Conservation (phyloP, 2,888 invertebrate genomes). For the Nemurella pictetii region DNA sequence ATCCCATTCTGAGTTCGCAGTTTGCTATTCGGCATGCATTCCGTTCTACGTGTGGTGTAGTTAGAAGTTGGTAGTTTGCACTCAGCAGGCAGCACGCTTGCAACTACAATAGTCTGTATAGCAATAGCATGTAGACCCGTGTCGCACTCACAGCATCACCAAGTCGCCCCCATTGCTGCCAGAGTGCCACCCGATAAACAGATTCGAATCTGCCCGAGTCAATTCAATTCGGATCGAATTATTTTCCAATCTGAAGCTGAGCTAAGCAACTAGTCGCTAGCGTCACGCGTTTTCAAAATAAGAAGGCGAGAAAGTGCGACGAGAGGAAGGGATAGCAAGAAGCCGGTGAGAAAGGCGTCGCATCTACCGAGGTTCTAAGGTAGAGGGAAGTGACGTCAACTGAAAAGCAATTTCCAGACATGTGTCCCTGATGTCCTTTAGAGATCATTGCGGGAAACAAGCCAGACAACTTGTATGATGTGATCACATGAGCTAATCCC, state of each 20-base stretch:
- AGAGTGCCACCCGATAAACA: not conserved
- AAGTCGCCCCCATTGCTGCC: too few relatives aligned
- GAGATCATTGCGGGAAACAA: constrained; percentile 18
- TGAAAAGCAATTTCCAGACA: constrained; percentile 28
- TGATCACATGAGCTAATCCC: constrained; percentile 27
- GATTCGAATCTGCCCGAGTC: not conserved
- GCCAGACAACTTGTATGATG: constrained; percentile 26
- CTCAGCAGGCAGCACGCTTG: too few relatives aligned
- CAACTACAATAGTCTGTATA: too few relatives aligned
- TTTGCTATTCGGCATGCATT: not conserved
- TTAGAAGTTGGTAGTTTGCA: too few relatives aligned
- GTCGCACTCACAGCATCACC: too few relatives aligned
- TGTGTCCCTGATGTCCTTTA: constrained; percentile 29
- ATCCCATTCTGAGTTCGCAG: not conserved
- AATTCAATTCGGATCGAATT: not conserved
- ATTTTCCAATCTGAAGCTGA: not conserved
- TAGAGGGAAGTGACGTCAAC: not conserved
- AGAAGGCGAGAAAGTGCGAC: not conserved
- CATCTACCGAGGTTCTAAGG: not conserved
- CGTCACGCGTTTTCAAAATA: not conserved
- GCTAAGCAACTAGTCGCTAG: not conserved
- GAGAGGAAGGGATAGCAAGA: not conserved
- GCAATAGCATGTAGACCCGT: too few relatives aligned
- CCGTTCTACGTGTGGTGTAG: not conserved
- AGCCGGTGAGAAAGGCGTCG: not conserved